A percentile compares a stretch with the other conserved stretches of the same genome.
phyloP scores from a whole-genome alignment of 2,113 vertebrate genomes.

The Scytalopus superciliaris region DNA sequence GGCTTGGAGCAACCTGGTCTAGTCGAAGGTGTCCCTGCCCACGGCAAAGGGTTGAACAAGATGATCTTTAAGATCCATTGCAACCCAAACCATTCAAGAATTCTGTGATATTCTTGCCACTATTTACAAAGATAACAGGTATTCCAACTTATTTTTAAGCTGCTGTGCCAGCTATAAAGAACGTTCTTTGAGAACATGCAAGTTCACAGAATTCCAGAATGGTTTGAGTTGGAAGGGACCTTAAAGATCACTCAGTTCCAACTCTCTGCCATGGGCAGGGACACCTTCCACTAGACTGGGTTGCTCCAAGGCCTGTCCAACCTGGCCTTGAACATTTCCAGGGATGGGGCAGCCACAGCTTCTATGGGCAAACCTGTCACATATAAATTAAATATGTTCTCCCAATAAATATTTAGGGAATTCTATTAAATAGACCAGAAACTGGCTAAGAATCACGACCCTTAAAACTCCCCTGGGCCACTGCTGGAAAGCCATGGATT shows the following conservation, averaged over 20 bases:
- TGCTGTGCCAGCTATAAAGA: background rate
- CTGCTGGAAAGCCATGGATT: background rate
- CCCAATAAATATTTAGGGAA: background rate
- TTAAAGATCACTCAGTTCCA: background rate
- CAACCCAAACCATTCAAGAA: background rate
- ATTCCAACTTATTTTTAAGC: background rate
- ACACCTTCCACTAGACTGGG: background rate
- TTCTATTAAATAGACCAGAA: background rate
- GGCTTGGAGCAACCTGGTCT: background rate
- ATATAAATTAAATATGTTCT: background rate
- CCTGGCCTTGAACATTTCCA: background rate
- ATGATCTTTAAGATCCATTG: background rate
- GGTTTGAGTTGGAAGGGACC: background rate
- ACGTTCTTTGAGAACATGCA: background rate
- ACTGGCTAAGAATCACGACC: accelerated
- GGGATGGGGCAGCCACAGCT: background rate
- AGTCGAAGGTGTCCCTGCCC: background rate
- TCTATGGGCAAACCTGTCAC: background rate
- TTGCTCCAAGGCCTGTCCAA: background rate
- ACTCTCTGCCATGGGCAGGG: background rate
- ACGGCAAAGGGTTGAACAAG: background rate
- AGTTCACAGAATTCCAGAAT: background rate
- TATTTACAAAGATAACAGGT: background rate
- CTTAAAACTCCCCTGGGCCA: background rate
- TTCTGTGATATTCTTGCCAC: background rate